A percentile compares a stretch with the other conserved stretches of the same genome.
Conservation (phyloP, 2,113 vertebrate species). For the Datnioides undecimradiatus region DNA sequence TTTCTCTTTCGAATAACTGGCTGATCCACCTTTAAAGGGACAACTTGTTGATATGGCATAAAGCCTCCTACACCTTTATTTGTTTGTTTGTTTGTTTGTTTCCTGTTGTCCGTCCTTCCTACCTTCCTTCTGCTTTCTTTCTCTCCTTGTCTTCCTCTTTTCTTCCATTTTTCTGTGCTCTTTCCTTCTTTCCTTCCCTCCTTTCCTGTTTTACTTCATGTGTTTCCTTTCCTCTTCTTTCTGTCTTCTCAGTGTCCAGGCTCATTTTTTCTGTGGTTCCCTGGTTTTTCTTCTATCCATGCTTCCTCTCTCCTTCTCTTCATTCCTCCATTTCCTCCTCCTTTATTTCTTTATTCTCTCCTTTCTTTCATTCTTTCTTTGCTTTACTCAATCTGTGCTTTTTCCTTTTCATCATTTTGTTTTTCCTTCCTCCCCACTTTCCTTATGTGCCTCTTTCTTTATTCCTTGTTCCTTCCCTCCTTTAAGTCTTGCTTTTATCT, state of each 20-base stretch:
- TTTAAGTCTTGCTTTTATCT: too few species aligned
- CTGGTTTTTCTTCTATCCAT: too few species aligned
- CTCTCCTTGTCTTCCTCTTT: neutral
- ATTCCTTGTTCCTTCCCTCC: neutral
- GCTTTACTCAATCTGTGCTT: neutral
- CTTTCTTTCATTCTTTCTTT: neutral
- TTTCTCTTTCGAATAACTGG: neutral
- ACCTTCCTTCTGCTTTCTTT: rapidly evolving
- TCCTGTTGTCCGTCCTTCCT: too few species aligned
- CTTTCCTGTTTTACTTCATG: neutral
- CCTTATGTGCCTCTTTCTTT: neutral
- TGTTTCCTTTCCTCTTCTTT: neutral
- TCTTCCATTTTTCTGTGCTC: too few species aligned
- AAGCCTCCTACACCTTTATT: neutral
- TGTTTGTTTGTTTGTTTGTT: neutral
- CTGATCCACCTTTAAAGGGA: neutral
- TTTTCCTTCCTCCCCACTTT: neutral
- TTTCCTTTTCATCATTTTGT: neutral
- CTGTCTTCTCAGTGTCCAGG: neutral
- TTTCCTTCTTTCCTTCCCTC: neutral
- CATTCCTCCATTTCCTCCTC: neutral
- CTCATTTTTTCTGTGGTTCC: neutral
- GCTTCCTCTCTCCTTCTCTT: neutral
- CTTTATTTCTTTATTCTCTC: neutral
- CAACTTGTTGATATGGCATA: neutral